A percentile compares a stretch with the other conserved stretches of the same genome.
These are phyloP conservation scores for Etia nguti DNA, from an alignment of 2,113 vertebrate species.

Conservation along the genomic window DNA sequence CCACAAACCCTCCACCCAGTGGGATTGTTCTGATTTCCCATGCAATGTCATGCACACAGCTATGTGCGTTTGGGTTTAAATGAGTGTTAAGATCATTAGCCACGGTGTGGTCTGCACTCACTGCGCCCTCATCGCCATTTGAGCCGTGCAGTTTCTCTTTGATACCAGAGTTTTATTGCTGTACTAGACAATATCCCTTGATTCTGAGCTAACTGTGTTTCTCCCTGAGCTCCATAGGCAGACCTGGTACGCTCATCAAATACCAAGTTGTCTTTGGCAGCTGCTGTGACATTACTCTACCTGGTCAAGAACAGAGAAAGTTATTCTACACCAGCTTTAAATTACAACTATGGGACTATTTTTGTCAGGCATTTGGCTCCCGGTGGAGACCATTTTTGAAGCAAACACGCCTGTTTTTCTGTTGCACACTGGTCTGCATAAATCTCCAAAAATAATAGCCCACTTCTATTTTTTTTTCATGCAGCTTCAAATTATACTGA, in stretches of 20 bases:
- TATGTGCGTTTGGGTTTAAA: not conserved
- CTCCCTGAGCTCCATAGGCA: slow-evolving; percentile 18
- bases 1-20: not conserved
- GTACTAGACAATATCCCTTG: slow-evolving; percentile 5
- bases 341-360: slow-evolving; percentile 67
- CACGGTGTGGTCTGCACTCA: not conserved
- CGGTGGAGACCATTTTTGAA: slow-evolving; percentile 45
- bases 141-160: slow-evolving; percentile 25
- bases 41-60: not conserved
- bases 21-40: not conserved
- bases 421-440: slow-evolving; percentile 40
- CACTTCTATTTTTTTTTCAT: slow-evolving; percentile 25
- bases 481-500: slow-evolving; percentile 48
- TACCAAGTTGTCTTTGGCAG: slow-evolving; percentile 67
- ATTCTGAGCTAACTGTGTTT: slow-evolving; percentile 13
- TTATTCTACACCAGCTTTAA: slow-evolving; percentile 73
- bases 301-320: slow-evolving; percentile 64
- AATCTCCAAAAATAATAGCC: slow-evolving; percentile 59
- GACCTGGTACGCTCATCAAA: slow-evolving; percentile 71
- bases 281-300: slow-evolving; percentile 54
- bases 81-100: slow-evolving; percentile 35
- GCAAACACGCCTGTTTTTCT: slow-evolving; percentile 35
- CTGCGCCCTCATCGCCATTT: not conserved
- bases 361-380: slow-evolving; percentile 45
- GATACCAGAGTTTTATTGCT: slow-evolving; percentile 18